Evolutionary conservation across 2,888 invertebrate species (phyloP), one percentile per base, ranked within the genome.

Genomic region (Ormyrus pomaceus): DNA sequence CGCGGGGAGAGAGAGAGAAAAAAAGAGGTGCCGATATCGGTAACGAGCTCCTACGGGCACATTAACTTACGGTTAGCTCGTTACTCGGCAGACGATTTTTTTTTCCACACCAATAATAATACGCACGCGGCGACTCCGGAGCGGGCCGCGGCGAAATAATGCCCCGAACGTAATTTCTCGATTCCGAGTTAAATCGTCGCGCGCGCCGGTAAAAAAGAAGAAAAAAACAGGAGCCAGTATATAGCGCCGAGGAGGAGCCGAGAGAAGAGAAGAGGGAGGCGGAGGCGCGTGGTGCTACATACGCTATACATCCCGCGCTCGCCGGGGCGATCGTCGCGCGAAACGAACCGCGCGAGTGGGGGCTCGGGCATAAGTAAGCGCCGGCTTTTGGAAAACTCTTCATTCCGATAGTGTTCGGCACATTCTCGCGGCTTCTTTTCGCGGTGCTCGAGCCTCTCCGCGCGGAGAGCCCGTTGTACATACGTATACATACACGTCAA

Each of bases 341-440:
- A 65, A 13, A 65, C 13, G 50, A 13, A 0, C 19, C 19, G 11
- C 51, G 9, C 11, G n/a, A 59, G 77, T 77, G 80, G 90, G 89
- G 88, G 86, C 84, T 83, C 83, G 84, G 85, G 87, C 88, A 89
- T 90, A 90, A 90, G 88, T 89, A 90, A 87, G 86, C 85, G 87
- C 86, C 87, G 86, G 86, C 86, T 87, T 89, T 88, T 88, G 89
- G 89, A 89, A 90, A 90, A 89, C 87, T 85, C 86, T 87, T 86
- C 90, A 90, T 89, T 90, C 89, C 86, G 87, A 89, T 88, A 88
- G 88, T 84, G 87, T 86, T 87, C 84, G 46, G 8, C 59, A 65
- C 55, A 58, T 13, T 65, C 56, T 19, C 73, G 50, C n/a, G 11
- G 13, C 13, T 13, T 64, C 50, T 46, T 64, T 50, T 87, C 84